Evolutionary conservation across 2,113 vertebrate species (phyloP), one percentile per base, ranked within the genome.

Genomic region (Cisticola juncidis): DNA sequence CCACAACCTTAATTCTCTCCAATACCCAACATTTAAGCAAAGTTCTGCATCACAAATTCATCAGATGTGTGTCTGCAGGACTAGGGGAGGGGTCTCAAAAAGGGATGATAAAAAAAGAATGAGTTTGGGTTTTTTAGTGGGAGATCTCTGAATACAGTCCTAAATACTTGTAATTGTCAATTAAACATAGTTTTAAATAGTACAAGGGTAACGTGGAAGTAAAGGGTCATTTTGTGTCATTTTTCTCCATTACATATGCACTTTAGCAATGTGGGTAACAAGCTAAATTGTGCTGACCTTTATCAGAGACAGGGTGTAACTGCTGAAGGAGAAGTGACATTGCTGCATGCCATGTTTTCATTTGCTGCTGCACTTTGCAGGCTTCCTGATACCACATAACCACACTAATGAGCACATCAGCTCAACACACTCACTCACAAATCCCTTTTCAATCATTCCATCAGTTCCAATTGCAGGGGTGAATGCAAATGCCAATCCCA

Each of bases 281-380:
- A 96, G 47, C 36, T 94, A 90, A 79, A 97, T 76, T 95, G 78
- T 68, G 21, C 57, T 97, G 97, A 97, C 91, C 78, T 97, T 96
- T 95, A 80, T 56, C 94, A 91, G 88, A 96, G 76, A 50, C 76
- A 90, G 36, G 31, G 72, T 48, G 29, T 61, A 90, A 51, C 68
- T 44, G 60, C 74, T 76, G 85, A 97, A 97, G 70, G 94, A 74
- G 40, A 96, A 91, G 58, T 64, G 92, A 58, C 81, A 50, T 5
- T 87, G 51, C 35, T 51, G 33, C 24, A 62, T 78, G 69, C 65
- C 68, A 58, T 33, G 79, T 28, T 85, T 84, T 79, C 47, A 58
- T 90, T 93, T 74, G 78, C 91, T 28, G 13, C 71, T 91, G 47
- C 35, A 62, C n/a, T 95, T 92, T 60, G 65, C 87, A 56, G 83